phyloP scores from a whole-genome alignment of 2,888 invertebrate genomes.

The Agrotis puta region DNA sequence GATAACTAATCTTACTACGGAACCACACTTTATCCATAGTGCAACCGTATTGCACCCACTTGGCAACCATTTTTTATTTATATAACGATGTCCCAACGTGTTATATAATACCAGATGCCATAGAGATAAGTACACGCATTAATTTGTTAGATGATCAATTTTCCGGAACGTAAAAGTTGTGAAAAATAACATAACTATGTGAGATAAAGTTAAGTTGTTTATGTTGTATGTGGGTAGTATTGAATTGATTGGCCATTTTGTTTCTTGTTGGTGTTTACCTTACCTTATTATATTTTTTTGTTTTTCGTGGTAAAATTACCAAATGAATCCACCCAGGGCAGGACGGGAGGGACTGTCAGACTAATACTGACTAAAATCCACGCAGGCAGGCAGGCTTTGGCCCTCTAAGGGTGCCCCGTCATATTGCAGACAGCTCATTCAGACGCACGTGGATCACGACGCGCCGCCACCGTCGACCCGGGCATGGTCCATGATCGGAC shows the following conservation, averaged over 20 bases:
- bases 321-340: too few species aligned
- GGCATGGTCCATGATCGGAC: too few species aligned
- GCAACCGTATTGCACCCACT: background rate
- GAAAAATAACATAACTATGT: constrained; percentile 56
- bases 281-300: constrained; percentile 14
- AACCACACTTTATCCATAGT: constrained; percentile 12
- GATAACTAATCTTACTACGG: constrained; percentile 4
- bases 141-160: constrained; percentile 49
- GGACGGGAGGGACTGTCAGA: too few species aligned
- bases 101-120: constrained; percentile 57
- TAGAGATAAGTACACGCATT: constrained; percentile 46
- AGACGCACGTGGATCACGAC: too few species aligned
- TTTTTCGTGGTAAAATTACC: too few species aligned
- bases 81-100: constrained; percentile 46
- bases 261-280: constrained; percentile 18
- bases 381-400: too few species aligned
- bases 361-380: too few species aligned
- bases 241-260: constrained; percentile 40
- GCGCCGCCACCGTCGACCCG: too few species aligned
- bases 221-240: constrained; percentile 34
- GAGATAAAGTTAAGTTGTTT: constrained; percentile 44
- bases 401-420: too few species aligned
- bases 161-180: constrained; percentile 52
- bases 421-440: too few species aligned
- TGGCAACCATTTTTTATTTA: constrained; percentile 45